These are phyloP conservation scores for Microplitis mediator DNA, from an alignment of 1,140 invertebrate genomes.

Conservation along the genomic window DNA sequence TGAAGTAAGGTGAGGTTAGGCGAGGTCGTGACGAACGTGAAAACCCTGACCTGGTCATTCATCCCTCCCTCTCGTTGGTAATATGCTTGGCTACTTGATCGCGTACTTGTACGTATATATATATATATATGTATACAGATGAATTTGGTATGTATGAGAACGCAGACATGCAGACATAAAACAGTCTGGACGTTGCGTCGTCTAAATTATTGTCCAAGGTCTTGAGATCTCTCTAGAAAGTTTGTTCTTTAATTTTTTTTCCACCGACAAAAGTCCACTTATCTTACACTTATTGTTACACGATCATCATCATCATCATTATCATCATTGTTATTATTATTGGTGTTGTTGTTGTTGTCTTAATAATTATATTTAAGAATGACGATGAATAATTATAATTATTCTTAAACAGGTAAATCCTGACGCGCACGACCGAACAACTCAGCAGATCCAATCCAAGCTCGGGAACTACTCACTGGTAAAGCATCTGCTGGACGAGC, in stretches of 20 bases:
- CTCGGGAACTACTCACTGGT: constrained; percentile 75
- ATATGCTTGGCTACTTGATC: constrained; percentile 4
- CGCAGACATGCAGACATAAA: too few relatives aligned
- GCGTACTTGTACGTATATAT: constrained; percentile 20
- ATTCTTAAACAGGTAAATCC: constrained; percentile 67
- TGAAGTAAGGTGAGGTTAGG: constrained; percentile 44
- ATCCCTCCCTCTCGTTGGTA: constrained; percentile 28
- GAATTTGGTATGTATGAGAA: too few relatives aligned
- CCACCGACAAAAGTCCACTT: not conserved
- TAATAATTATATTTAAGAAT: not conserved
- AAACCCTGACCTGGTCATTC: constrained; percentile 53
- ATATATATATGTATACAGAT: not conserved
- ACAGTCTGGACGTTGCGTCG: constrained; percentile 4
- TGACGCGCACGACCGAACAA: constrained; percentile 71
- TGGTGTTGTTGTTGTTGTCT: too few relatives aligned
- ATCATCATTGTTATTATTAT: too few relatives aligned
- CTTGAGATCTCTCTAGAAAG: not conserved
- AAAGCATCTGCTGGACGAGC: constrained; percentile 69
- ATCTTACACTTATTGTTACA: not conserved
- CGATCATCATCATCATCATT: too few relatives aligned
- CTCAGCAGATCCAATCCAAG: constrained; percentile 75
- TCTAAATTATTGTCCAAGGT: constrained; percentile 31
- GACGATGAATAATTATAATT: not conserved
- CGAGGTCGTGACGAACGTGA: constrained; percentile 45
- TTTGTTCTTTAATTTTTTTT: not conserved